phyloP scores from a whole-genome alignment of 2,888 invertebrate genomes.

The Sarcophaga caerulescens region DNA sequence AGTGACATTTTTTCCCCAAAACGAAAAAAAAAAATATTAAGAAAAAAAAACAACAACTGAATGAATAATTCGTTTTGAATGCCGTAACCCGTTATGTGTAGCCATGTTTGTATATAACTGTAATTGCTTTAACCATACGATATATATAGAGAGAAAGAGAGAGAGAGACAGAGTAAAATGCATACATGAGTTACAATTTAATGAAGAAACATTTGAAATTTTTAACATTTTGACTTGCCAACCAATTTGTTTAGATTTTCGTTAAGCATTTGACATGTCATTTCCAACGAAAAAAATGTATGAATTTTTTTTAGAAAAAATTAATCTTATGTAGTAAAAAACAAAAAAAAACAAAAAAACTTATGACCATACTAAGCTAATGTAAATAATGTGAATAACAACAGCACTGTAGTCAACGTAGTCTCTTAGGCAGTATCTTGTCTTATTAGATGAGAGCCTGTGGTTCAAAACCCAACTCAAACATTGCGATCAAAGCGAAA shows the following conservation, averaged over 20 bases:
- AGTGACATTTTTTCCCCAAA: slow-evolving; percentile 49
- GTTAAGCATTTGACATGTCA: neutral
- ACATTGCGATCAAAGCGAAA: too few relatives aligned
- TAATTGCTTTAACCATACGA: neutral
- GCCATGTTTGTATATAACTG: neutral
- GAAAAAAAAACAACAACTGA: neutral
- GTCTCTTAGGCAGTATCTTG: too few relatives aligned
- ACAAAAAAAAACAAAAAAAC: too few relatives aligned
- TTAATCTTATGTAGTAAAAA: too few relatives aligned
- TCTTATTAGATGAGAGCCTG: too few relatives aligned
- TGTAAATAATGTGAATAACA: too few relatives aligned
- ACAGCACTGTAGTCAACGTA: too few relatives aligned
- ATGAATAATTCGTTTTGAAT: slow-evolving; percentile 56
- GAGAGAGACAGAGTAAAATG: neutral
- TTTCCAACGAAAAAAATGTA: neutral
- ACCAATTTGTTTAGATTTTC: slow-evolving; percentile 32
- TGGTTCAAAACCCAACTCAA: too few relatives aligned
- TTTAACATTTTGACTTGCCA: slow-evolving; percentile 41
- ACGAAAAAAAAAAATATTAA: neutral
- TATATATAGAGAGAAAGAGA: neutral
- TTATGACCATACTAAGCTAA: too few relatives aligned
- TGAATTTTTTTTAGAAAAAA: too few relatives aligned
- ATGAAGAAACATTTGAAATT: neutral
- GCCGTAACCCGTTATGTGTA: neutral
- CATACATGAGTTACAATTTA: slow-evolving; percentile 33